phyloP scores from a whole-genome alignment of 2,888 invertebrate genomes.

The Sepioteuthis lessoniana region DNA sequence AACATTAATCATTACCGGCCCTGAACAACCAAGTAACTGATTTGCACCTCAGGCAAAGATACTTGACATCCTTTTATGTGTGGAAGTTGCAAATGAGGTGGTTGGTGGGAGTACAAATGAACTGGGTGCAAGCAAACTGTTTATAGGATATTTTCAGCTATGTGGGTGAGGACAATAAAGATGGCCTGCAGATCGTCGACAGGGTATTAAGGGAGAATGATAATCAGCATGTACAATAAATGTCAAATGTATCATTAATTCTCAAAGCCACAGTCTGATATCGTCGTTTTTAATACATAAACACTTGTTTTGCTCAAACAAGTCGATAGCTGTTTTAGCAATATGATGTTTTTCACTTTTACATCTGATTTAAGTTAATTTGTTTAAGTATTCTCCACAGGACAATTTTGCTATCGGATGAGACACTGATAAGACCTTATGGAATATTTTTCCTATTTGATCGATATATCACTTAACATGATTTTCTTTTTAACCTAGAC shows the following conservation, averaged over 20 bases:
- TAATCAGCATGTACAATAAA: constrained; percentile 8
- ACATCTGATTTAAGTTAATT: background rate
- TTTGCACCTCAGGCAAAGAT: background rate
- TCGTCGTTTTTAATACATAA: constrained; percentile 4
- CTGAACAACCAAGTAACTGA: background rate
- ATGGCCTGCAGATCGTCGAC: background rate
- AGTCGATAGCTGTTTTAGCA: background rate
- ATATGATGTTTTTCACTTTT: background rate
- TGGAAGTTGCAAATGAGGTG: background rate
- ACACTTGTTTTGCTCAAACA: background rate
- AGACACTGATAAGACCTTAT: background rate
- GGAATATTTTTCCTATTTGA: background rate
- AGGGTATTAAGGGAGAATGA: background rate
- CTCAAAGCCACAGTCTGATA: background rate
- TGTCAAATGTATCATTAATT: constrained; percentile 33
- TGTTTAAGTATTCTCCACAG: constrained; percentile 18
- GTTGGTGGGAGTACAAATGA: background rate
- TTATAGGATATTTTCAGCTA: background rate
- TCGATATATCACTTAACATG: background rate
- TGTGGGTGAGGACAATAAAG: background rate
- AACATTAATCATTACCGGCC: background rate
- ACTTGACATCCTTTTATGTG: background rate
- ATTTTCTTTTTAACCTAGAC: background rate
- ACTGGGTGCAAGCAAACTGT: background rate
- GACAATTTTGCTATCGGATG: background rate